Evolutionary conservation across 2,113 vertebrate species (phyloP).

Genomic region (Holacanthus passer): DNA sequence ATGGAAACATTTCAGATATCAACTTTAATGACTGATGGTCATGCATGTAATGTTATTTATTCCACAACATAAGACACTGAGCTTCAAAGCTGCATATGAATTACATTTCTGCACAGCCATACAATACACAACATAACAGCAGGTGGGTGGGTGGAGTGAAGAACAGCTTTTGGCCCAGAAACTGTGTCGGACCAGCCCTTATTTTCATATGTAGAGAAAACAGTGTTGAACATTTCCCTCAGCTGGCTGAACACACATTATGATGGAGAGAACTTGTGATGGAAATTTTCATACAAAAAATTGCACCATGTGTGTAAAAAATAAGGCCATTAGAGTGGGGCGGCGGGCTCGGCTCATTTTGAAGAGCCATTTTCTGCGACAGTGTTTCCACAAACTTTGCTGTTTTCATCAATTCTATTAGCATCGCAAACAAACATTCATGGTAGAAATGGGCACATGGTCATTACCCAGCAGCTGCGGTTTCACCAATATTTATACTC

Average conservation of each 20-base stretch:
- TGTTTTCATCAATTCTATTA: slow-evolving; percentile 1
- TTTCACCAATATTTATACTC: not conserved
- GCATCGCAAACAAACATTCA: not conserved
- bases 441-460: not conserved
- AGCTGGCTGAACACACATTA: slow-evolving; percentile 13
- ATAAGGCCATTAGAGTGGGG: slow-evolving; percentile 14
- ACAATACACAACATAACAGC: not conserved
- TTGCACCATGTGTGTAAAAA: slow-evolving; percentile 3
- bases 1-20: not conserved
- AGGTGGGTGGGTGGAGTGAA: not conserved
- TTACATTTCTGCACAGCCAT: not conserved
- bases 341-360: slow-evolving; percentile 1
- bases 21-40: not conserved
- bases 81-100: not conserved
- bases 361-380: not conserved
- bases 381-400: not conserved
- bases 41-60: not conserved
- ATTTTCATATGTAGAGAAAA: slow-evolving; percentile 30
- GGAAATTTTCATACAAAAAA: slow-evolving; percentile 11
- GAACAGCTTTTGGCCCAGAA: not conserved
- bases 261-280: slow-evolving; percentile 15
- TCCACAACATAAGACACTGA: not conserved
- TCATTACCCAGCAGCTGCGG: slow-evolving; percentile 2
- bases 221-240: slow-evolving; percentile 25
- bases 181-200: not conserved